Evolutionary conservation across 1,140 invertebrate genomes (phyloP).

Genomic region (Chironomus striatipennis): DNA sequence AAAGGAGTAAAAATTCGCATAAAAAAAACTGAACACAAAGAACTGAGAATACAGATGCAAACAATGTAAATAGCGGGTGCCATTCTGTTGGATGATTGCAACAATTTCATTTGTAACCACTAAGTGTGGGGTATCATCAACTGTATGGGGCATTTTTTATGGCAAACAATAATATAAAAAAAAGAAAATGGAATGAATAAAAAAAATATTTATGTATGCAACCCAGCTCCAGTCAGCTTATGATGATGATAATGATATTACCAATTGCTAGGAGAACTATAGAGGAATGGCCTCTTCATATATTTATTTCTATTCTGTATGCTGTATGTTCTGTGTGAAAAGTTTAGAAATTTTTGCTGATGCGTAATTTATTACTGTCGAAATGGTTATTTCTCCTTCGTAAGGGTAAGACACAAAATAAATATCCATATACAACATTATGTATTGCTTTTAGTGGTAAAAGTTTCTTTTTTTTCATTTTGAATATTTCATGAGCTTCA

Average conservation of each 20-base stretch:
- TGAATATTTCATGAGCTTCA: too few species aligned
- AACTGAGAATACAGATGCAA: background rate
- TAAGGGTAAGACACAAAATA: too few species aligned
- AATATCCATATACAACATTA: too few species aligned
- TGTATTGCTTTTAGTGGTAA: too few species aligned
- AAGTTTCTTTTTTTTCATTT: too few species aligned
- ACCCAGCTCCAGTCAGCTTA: background rate
- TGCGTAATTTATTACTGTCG: slow-evolving; percentile 13
- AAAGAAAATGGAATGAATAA: background rate
- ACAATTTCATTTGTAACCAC: background rate
- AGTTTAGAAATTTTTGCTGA: background rate
- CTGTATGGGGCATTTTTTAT: background rate
- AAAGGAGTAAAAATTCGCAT: too few species aligned
- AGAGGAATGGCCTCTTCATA: background rate
- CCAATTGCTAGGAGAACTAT: background rate
- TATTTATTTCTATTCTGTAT: background rate
- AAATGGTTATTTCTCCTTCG: background rate
- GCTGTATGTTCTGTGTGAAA: background rate
- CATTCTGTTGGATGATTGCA: background rate
- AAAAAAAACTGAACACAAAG: too few species aligned
- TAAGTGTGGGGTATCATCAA: background rate
- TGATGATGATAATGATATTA: slow-evolving; percentile 9
- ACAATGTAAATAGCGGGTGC: background rate
- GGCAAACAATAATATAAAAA: background rate
- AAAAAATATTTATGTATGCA: background rate